Base-by-base conservation (phyloP, 2,888 invertebrate species). In the Andrena praecox region DNA sequence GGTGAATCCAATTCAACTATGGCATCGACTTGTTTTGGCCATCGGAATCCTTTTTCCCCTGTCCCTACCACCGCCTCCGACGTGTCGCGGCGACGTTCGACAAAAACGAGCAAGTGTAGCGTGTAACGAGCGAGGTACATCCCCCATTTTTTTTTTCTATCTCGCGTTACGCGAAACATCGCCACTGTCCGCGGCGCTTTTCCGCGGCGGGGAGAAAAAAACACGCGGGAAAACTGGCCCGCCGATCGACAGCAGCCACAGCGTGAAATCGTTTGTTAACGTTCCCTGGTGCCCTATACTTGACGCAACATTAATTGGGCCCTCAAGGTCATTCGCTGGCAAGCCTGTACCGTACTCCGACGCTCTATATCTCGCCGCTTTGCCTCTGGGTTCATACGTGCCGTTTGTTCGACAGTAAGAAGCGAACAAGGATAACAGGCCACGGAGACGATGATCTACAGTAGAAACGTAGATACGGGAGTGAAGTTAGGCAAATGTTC, bases 261-360 rank as follows among this genome's bases (percentile, higher is more conserved):
- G 54, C 77, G 81, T 80, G 72, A 87, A 87, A 87, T 87, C 85
- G 87, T 87, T 87, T 75, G 85, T 85, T 82, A 83, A 84, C 72
- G 66, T 84, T 82, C 27, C 54, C 66, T 66, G 75, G 54, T 54
- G 42, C 29, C 20, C 60, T 56, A 8, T 64, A 8, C 66, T 60
- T 56, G 76, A 29, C 64, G 59, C 33, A 42, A 35, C 54, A 29
- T 62, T 66, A 56, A 77, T 77, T 48, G 71, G 29, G 29, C 24
- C 48, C 8, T 24, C 10, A 27, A 24, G 56, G 24, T 56, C 56
- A 27, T 56, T 56, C 56, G 4, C 10, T 56, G 16, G 42, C 42
- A 16, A 16, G 42, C 42, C 4, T 42, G 42, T 5, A 42, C 16
- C 16, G 12, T 16, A 42, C 42, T 42, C 16, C 42, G 16, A 12